Conservation (phyloP, 2,113 vertebrate genomes). For the Caretta caretta region DNA sequence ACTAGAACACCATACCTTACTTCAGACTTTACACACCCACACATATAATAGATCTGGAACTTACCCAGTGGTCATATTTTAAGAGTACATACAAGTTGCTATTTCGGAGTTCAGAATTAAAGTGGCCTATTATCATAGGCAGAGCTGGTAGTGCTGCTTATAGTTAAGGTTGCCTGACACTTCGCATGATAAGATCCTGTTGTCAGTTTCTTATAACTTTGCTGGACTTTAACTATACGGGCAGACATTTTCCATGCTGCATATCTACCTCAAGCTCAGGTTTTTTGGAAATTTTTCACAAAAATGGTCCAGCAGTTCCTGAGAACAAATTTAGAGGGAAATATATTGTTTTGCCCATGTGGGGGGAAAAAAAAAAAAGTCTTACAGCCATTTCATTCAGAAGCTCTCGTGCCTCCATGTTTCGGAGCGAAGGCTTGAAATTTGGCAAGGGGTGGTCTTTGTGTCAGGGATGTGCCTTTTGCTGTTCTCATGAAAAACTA, state of each 20-base stretch:
- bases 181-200: not conserved
- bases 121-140: not conserved
- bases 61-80: not conserved
- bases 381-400: not conserved
- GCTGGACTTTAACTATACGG: not conserved
- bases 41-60: not conserved
- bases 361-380: not conserved
- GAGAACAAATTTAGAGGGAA: not conserved
- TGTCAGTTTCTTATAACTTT: not conserved
- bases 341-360: not conserved
- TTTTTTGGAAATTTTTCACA: not conserved
- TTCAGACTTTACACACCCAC: not conserved
- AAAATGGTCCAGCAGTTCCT: not conserved
- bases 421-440: not conserved
- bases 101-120: not conserved
- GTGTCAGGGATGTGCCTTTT: not conserved
- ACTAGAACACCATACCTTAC: not conserved
- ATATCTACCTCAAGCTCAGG: not conserved
- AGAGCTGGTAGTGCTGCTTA: not conserved
- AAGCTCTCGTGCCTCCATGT: not conserved
- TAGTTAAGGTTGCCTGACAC: not conserved
- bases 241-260: not conserved
- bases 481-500: not conserved
- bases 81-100: rapidly evolving
- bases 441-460: not conserved